Evolutionary conservation across 2,113 vertebrate genomes (phyloP).

Genomic region (Morone chrysops): DNA sequence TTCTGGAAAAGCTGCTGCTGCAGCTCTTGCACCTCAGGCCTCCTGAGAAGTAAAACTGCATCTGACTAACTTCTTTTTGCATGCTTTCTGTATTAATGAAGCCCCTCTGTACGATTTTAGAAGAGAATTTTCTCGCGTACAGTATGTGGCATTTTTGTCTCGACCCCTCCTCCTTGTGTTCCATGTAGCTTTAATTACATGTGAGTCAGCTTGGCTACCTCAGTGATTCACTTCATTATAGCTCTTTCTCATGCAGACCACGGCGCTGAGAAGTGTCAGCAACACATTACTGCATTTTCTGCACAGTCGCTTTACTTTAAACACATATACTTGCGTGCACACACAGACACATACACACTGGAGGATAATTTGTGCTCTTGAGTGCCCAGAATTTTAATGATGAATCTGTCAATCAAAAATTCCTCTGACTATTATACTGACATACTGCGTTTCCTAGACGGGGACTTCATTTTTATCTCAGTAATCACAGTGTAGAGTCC

Average conservation of each 20-base stretch:
- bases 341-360: not conserved
- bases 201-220: constrained; percentile 73
- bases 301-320: constrained; percentile 46
- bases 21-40: constrained; percentile 9
- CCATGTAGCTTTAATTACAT: constrained; percentile 68
- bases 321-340: not conserved
- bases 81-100: constrained; percentile 5
- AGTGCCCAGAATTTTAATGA: constrained; percentile 60
- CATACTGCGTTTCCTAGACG: constrained; percentile 7
- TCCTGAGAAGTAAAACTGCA: constrained; percentile 7
- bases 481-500: constrained; percentile 20
- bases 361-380: constrained; percentile 20
- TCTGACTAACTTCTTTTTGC: not conserved
- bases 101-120: not conserved
- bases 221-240: constrained; percentile 59
- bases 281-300: constrained; percentile 54
- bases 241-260: constrained; percentile 54
- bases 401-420: constrained; percentile 58
- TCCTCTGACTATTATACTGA: constrained; percentile 26
- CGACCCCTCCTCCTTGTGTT: constrained; percentile 47
- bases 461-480: constrained; percentile 29
- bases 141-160: constrained; percentile 25
- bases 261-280: constrained; percentile 48
- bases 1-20: not conserved
- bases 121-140: not conserved